These are phyloP conservation scores for Reticulitermes speratus DNA, from an alignment of 1,140 invertebrate species.

Conservation along the genomic window DNA sequence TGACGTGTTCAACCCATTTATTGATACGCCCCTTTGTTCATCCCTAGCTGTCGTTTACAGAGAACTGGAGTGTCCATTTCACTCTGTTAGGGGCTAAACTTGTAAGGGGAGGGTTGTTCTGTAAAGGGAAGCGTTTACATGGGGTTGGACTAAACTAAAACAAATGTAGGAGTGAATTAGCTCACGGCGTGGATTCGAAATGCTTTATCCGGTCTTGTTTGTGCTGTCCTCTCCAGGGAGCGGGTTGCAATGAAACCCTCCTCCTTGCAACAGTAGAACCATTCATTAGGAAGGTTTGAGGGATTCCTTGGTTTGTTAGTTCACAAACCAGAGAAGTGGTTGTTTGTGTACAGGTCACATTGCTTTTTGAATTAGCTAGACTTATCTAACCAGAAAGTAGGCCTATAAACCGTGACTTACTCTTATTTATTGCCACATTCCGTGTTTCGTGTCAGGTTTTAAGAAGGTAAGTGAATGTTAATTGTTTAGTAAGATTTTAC, in stretches of 20 bases:
- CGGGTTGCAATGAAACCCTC: background rate
- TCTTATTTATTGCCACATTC: no score
- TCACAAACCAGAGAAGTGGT: no score
- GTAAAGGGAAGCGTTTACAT: background rate
- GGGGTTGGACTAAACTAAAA: background rate
- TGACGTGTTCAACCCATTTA: background rate
- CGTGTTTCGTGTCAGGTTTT: no score
- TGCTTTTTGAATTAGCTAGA: no score
- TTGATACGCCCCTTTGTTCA: background rate
- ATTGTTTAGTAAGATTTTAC: no score
- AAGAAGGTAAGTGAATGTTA: no score
- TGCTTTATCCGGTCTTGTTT: background rate
- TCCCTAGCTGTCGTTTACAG: background rate
- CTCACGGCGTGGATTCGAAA: background rate
- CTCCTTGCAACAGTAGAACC: no score
- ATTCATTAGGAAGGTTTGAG: no score
- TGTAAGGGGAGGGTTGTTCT: background rate
- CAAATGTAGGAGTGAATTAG: background rate
- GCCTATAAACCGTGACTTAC: no score
- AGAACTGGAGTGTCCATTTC: background rate
- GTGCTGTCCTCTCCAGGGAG: background rate
- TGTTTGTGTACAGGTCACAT: no score
- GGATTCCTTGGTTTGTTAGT: no score
- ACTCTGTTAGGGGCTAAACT: background rate
- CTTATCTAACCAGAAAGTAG: no score